Evolutionary conservation across 2,888 invertebrate species (phyloP).

Genomic region (Dorcus hopei): DNA sequence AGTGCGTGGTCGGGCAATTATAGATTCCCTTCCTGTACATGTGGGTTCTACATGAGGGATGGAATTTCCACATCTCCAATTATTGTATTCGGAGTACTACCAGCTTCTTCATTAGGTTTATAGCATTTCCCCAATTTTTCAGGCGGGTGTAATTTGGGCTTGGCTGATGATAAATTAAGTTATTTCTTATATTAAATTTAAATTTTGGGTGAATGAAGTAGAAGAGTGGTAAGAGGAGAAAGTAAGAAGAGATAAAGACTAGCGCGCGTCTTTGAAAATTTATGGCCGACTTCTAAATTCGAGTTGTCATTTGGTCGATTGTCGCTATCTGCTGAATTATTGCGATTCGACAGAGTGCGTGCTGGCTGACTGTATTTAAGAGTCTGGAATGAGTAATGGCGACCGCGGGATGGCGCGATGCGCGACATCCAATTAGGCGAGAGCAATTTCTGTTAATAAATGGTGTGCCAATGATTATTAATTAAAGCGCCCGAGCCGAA

Average conservation of each 20-base stretch:
- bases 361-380: slow-evolving; percentile 20
- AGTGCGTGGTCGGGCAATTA: no score
- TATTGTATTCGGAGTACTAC: no score
- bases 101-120: no score
- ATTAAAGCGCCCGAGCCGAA: slow-evolving; percentile 40
- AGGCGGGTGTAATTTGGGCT: no score
- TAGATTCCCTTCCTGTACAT: no score
- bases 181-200: no score
- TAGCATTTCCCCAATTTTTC: no score
- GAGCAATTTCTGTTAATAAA: slow-evolving; percentile 45
- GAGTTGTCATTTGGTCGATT: slow-evolving; percentile 27
- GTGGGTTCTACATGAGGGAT: no score
- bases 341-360: slow-evolving; percentile 34
- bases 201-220: no score
- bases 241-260: slow-evolving; percentile 4
- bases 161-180: no score
- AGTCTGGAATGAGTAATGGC: slow-evolving; percentile 38
- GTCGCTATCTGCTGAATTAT: slow-evolving; percentile 35
- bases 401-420: slow-evolving; percentile 37
- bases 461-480: slow-evolving; percentile 48
- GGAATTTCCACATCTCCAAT: no score
- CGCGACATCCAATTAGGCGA: slow-evolving; percentile 44
- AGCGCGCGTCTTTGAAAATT: slow-evolving; percentile 19
- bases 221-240: no score
- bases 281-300: slow-evolving; percentile 27